Percentiles rank a stretch among this genome's conserved stretches.
Evolutionary conservation across 2,113 vertebrate species (phyloP).

Genomic region (Polyodon spathula): DNA sequence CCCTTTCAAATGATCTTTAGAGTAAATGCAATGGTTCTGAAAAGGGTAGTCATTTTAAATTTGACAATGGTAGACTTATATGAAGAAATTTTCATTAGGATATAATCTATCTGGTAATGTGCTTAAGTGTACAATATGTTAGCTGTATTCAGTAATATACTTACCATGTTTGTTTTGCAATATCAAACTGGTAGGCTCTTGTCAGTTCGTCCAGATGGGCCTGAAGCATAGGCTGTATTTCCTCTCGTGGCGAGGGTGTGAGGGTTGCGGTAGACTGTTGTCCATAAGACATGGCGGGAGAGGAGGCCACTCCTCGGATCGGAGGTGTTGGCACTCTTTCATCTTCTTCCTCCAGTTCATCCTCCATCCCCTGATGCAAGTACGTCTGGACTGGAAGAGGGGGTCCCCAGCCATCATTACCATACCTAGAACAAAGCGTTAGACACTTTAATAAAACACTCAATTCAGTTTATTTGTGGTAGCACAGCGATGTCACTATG

Average conservation of each 20-base stretch:
- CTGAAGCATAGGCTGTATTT: slow-evolving; percentile 95
- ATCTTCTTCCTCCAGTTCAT: slow-evolving; percentile 95
- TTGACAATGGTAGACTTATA: too few species aligned
- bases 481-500: too few species aligned
- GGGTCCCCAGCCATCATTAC: slow-evolving; percentile 89
- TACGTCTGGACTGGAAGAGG: slow-evolving; percentile 93
- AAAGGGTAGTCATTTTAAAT: too few species aligned
- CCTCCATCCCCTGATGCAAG: slow-evolving; percentile 93
- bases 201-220: slow-evolving; percentile 92
- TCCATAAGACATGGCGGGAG: slow-evolving; percentile 90
- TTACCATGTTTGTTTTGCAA: slow-evolving; percentile 94
- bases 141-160: not conserved
- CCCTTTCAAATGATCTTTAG: too few species aligned
- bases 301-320: slow-evolving; percentile 88
- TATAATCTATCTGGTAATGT: not conserved
- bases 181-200: slow-evolving; percentile 93
- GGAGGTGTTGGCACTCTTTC: slow-evolving; percentile 94
- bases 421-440: slow-evolving; percentile 68
- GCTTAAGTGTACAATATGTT: not conserved
- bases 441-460: too few species aligned
- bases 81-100: too few species aligned
- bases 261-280: slow-evolving; percentile 95
- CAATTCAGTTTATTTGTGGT: slow-evolving; percentile 30
- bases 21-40: too few species aligned
- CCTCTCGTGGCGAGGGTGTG: slow-evolving; percentile 88